phyloP scores from a whole-genome alignment of 2,113 vertebrate genomes.

The Pelodiscus sinensis region DNA sequence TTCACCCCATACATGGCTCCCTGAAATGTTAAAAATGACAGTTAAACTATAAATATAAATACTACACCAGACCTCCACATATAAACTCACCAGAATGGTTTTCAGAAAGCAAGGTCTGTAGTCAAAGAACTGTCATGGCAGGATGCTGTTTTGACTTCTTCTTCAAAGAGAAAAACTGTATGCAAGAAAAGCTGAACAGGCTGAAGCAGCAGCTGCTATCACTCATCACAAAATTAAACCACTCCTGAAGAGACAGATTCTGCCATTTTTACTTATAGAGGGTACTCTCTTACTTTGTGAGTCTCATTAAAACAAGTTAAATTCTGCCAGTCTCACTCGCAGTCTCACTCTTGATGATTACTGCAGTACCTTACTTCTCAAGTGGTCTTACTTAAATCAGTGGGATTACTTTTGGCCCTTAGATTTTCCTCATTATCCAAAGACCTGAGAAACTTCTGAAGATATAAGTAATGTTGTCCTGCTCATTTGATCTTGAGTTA shows the following conservation, averaged over 20 bases:
- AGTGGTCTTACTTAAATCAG: neutral
- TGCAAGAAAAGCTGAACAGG: neutral
- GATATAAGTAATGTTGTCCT: neutral
- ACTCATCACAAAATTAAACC: rapidly evolving
- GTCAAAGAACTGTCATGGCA: slow-evolving; percentile 5
- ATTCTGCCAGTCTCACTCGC: neutral
- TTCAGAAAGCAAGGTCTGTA: neutral
- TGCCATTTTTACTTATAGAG: neutral
- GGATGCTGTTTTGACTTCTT: slow-evolving; percentile 61
- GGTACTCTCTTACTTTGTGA: neutral
- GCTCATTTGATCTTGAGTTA: neutral
- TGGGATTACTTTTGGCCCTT: neutral
- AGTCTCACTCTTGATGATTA: neutral
- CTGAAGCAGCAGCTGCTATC: neutral
- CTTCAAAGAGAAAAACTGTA: neutral
- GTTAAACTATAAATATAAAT: neutral
- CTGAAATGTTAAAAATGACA: neutral
- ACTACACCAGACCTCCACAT: neutral
- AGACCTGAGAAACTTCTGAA: neutral
- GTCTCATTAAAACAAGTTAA: neutral
- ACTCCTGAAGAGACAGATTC: neutral
- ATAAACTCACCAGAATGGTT: slow-evolving; percentile 45
- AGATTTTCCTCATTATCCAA: neutral
- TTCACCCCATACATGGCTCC: slow-evolving; percentile 12
- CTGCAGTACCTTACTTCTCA: neutral